Percentiles rank a stretch among this genome's conserved stretches.
Conservation (phyloP, 2,113 vertebrate genomes). For the Lagenorhynchus albirostris region DNA sequence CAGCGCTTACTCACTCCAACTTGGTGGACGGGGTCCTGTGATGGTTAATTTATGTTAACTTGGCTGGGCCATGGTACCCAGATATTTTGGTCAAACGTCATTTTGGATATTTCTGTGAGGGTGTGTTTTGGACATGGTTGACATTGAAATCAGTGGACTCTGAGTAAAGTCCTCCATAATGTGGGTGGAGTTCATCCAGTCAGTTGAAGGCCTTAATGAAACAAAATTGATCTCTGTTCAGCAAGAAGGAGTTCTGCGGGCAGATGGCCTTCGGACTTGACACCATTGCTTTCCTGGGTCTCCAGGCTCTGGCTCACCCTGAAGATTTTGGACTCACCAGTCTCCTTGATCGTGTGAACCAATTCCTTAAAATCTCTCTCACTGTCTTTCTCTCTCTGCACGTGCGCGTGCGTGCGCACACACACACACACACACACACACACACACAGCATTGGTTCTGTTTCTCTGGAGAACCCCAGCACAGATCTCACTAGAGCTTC, state of each 20-base stretch:
- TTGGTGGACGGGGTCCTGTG: not conserved
- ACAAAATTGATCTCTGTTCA: not conserved
- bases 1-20: not conserved
- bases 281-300: not conserved
- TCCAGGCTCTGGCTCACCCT: not conserved
- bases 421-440: too few species aligned
- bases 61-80: not conserved
- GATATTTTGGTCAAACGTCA: not conserved
- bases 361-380: not conserved
- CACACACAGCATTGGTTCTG: not conserved
- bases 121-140: not conserved
- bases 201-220: not conserved
- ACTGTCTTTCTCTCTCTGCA: not conserved
- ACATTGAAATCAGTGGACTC: not conserved
- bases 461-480: not conserved
- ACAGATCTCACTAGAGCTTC: not conserved
- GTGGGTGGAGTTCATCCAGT: not conserved
- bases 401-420: accelerated
- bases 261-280: not conserved
- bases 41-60: not conserved
- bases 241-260: not conserved
- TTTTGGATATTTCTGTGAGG: not conserved
- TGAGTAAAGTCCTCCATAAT: not conserved
- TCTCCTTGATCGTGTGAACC: not conserved
- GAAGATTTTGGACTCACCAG: not conserved